Base-by-base conservation (phyloP, 53 echinoderm and acorn worm species). In the Echinometra lucunter region DNA sequence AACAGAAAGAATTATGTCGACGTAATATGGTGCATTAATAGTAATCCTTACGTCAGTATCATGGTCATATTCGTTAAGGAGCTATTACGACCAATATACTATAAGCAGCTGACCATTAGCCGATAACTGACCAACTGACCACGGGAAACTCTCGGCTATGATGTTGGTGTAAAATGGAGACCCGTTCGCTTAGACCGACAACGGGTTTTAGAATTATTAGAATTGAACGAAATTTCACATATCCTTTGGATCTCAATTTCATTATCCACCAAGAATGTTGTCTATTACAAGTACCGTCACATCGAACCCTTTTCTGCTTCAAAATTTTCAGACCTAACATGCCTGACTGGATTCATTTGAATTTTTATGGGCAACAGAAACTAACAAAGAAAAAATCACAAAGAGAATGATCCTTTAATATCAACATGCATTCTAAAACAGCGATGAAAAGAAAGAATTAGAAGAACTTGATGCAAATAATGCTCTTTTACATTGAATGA, bases 81-180 rank as follows among this genome's bases (percentile, higher is more conserved):
- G 78, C 78, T 18, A 72, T 15, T 42, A 23, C 42, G 38, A 15
- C 78, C 42, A 21, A 42, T 18, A 78, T 78, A 1, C 18, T 23
- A 4, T 12, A 2, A 30, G 69, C 42, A 3, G 78, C 19, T 78
- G 78, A 78, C 78, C 78, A 78, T 11, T 42, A 3, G 78, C 78
- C 21, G 40, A 23, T 38, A 42, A 19, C 15, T 78, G 78, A 78
- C 78, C 78, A 78, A 78, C 78, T 78, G 78, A 78, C 78, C 78
- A 78, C 78, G 78, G 44, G 44, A 12, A 42, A 78, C 78, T 42
- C 42, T 78, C 78, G 78, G 78, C 78, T 21, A 42, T 23, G 1
- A 21, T 19, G 7, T 42, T 23, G 11, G 38, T 78, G 78, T 40
- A 10, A 1, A 35, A 23, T 37, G 38, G 23, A 23, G 42, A 5